Evolutionary conservation across 1,140 invertebrate species (phyloP), one percentile per base, ranked within the genome.

Genomic region (Drosophila pseudoobscura): DNA sequence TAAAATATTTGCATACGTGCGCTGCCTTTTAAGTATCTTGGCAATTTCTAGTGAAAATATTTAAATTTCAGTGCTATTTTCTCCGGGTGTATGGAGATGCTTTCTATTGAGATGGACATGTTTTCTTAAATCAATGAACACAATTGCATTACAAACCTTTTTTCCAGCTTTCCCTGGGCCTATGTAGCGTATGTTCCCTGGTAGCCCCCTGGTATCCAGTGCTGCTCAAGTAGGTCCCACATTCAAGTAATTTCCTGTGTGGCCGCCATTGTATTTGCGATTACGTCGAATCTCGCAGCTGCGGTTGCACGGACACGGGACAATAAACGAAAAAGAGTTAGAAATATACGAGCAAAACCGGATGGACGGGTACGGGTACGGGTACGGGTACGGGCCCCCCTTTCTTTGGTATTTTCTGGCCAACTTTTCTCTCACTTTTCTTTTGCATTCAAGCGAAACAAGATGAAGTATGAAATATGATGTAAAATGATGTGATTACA

Each of bases 401-500:
- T 57, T 45, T 24, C 35, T 52, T 64, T 29, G 13, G 15, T n/a
- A 26, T 39, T 13, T 39, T 13, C 4, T 39, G 35, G 31, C 20
- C n/a, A n/a, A 26, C 46, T 39, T 61, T 49, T 15, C 20, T 47
- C 24, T 61, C 39, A 22, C 29, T 51, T 62, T 41, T 62, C 26
- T 51, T 73, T 63, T 73, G 51, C 51, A 73, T 73, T 62, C 51
- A 20, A 20, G 49, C 43, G 46, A 64, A 72, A 66, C 78, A 80
- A 82, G 78, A 76, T 82, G 75, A 80, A 80, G 68, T 80, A 87
- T 87, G 82, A 87, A 87, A 87, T 87, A 87, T 87, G 82, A 85
- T 80, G 82, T 87, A 75, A 80, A 87, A 85, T 85, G 80, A 87
- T 85, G 80, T 87, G 82, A 87, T 87, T 87, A 87, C 80, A 85